Conservation (phyloP, 2,797 vertebrate genomes). For the Acropternis orthonyx region DNA sequence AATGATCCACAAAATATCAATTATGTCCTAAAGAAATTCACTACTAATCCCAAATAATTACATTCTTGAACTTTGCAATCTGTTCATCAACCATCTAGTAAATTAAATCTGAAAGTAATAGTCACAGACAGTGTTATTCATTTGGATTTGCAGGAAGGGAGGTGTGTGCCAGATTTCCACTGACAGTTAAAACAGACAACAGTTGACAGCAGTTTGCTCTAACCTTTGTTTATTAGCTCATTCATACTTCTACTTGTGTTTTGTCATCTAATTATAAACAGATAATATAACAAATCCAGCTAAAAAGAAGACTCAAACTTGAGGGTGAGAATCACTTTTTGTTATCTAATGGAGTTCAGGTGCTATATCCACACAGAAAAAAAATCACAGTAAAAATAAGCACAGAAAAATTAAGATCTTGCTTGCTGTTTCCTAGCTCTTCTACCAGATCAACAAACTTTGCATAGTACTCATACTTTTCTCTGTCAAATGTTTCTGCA, state of each 20-base stretch:
- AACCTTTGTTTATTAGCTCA: neutral
- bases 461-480: neutral
- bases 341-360: neutral
- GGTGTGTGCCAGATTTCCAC: neutral
- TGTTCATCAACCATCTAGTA: neutral
- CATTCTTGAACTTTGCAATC: constrained; percentile 12
- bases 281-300: neutral
- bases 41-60: constrained; percentile 9
- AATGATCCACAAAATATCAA: constrained; percentile 37
- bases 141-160: neutral
- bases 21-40: neutral
- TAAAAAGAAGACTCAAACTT: neutral
- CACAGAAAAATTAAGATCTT: neutral
- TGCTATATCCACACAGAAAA: rapidly evolving
- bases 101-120: neutral
- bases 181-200: neutral
- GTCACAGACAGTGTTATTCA: neutral
- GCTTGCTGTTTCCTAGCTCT: neutral
- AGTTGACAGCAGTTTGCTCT: neutral
- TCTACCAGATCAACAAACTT: neutral
- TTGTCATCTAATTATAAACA: neutral
- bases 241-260: neutral
- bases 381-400: neutral
- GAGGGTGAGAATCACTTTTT: neutral
- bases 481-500: neutral